Evolutionary conservation across 2,797 vertebrate genomes (phyloP).

Genomic region (Bucorvus abyssinicus): DNA sequence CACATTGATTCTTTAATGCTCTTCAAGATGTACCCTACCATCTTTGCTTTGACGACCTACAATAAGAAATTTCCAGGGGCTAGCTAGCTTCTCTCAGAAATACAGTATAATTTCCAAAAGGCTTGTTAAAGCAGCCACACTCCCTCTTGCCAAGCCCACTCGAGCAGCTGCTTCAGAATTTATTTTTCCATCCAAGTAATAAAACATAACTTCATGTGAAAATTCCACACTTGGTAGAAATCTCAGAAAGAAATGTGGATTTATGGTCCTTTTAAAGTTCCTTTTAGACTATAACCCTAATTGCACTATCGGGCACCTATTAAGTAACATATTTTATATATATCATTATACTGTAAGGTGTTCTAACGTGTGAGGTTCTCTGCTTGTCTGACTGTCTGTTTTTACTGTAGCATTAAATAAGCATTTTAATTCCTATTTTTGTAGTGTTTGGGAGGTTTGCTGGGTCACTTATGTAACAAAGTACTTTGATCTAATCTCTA

Average conservation of each 20-base stretch:
- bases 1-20: background rate
- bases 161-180: background rate
- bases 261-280: background rate
- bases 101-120: background rate
- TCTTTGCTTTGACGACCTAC: background rate
- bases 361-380: background rate
- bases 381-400: background rate
- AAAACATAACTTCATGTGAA: background rate
- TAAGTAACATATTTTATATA: background rate
- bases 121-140: background rate
- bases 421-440: slow-evolving; percentile 38
- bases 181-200: background rate
- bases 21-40: background rate
- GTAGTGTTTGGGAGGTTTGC: slow-evolving; percentile 24
- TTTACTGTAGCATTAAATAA: slow-evolving; percentile 4
- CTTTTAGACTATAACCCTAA: background rate
- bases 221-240: background rate
- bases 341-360: background rate
- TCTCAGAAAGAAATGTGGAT: background rate
- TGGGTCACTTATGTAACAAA: slow-evolving; percentile 32
- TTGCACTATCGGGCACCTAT: background rate
- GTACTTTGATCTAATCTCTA: slow-evolving; percentile 56
- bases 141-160: background rate
- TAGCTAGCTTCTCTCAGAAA: background rate
- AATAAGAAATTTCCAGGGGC: background rate